Percentiles rank a stretch among this genome's conserved stretches.
phyloP scores from a whole-genome alignment of 2,888 invertebrate species.

The Tupiocoris notatus region DNA sequence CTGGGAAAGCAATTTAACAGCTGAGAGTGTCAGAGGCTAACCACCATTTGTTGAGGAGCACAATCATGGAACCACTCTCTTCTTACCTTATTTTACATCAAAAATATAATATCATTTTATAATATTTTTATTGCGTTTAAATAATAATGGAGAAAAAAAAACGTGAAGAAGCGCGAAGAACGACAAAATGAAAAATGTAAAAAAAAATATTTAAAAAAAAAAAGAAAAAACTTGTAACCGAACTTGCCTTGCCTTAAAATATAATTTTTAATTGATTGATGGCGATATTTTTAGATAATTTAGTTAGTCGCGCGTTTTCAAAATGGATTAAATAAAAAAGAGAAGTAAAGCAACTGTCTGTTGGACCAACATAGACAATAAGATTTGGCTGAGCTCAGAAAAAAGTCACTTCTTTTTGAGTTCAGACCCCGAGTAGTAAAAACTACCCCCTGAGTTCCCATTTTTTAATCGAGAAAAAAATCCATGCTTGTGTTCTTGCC shows the following conservation, averaged over 20 bases:
- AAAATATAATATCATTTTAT: slow-evolving; percentile 22
- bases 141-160: background rate
- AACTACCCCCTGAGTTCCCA: background rate
- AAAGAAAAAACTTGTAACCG: slow-evolving; percentile 35
- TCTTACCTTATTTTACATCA: background rate
- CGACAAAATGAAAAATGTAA: background rate
- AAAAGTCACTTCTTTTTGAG: slow-evolving; percentile 16
- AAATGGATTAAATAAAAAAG: slow-evolving; percentile 17
- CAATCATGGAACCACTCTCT: slow-evolving; percentile 41
- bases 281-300: slow-evolving; percentile 42
- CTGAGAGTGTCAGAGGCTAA: slow-evolving; percentile 59
- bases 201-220: slow-evolving; percentile 31
- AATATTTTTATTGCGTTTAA: slow-evolving; percentile 36
- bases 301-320: slow-evolving; percentile 35
- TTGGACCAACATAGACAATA: slow-evolving; percentile 48
- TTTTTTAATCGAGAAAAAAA: slow-evolving; percentile 48
- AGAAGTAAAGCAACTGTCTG: slow-evolving; percentile 38
- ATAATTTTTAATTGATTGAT: slow-evolving; percentile 38
- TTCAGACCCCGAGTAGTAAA: slow-evolving; percentile 30
- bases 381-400: slow-evolving; percentile 39
- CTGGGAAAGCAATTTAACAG: slow-evolving; percentile 58
- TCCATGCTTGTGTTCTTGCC: slow-evolving; percentile 48
- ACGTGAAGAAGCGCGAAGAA: background rate
- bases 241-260: slow-evolving; percentile 41
- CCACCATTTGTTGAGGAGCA: slow-evolving; percentile 46